phyloP scores from a whole-genome alignment of 1,140 invertebrate genomes.

The Portunus trituberculatus region DNA sequence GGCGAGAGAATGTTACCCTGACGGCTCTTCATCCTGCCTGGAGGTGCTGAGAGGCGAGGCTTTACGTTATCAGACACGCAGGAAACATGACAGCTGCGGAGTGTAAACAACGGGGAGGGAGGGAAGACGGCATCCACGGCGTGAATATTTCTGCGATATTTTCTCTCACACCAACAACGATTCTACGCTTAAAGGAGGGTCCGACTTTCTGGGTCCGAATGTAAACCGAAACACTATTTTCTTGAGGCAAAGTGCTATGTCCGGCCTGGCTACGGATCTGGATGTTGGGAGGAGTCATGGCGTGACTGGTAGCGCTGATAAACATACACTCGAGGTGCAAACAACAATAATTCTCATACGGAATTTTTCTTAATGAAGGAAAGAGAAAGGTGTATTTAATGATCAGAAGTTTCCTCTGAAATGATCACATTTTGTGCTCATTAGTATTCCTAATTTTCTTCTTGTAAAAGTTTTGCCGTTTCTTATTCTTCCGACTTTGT shows the following conservation, averaged over 20 bases:
- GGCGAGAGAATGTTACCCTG: not conserved
- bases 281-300: not conserved
- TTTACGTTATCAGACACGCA: not conserved
- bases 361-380: not conserved
- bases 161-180: not conserved
- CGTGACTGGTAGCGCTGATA: not conserved
- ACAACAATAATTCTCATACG: not conserved
- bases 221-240: not conserved
- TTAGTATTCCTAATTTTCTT: too few relatives aligned
- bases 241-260: not conserved
- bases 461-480: too few relatives aligned
- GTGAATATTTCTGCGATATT: conserved; percentile 2
- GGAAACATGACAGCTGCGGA: not conserved
- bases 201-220: conserved; percentile 7
- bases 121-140: not conserved
- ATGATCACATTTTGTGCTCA: too few relatives aligned
- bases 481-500: too few relatives aligned
- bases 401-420: too few relatives aligned
- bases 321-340: not conserved
- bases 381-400: too few relatives aligned
- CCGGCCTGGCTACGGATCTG: not conserved
- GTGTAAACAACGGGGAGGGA: conserved; percentile 18
- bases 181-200: not conserved
- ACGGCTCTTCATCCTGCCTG: not conserved
- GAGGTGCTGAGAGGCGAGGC: not conserved